Evolutionary conservation across 1,140 invertebrate species (phyloP), one percentile per base, ranked within the genome.

Genomic region (Littorina saxatilis): DNA sequence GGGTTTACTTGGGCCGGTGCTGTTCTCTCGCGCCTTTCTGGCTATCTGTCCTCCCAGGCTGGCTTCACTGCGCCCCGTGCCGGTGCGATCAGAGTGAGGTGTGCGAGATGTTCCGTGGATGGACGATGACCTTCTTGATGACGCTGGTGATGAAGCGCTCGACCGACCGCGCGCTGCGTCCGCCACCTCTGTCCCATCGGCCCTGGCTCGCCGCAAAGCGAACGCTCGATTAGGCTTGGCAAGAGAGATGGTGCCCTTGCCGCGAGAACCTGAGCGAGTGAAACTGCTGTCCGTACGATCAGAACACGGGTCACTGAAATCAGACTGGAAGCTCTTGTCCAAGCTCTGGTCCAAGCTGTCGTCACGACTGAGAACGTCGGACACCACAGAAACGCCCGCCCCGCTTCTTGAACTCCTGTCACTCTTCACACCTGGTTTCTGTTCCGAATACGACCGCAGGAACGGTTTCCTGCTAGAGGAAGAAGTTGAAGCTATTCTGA

Each of bases 161-260:
- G 72, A 55, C 15, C 81, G 83, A 76, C 85, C 83, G 50, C 86
- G 80, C 20, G 88, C 74, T 43, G 87, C 84, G 32, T 86, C 84
- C 13, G 80, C 76, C 29, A 82, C 73, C 20, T 87, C 87, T 52
- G 86, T 85, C 40, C 83, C 87, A 82, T 91, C 87, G 81, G 90
- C 87, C 84, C 88, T 81, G 29, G 92, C 92, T 83, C 93, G 86
- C 52, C 93, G 84, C 72, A 94, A 87, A 77, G 92, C 92, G 84
- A 92, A 93, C 79, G 93, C 91, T 52, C 92, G 84, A 84, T 93
- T 93, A n/a, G 93, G 90, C 76, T 91, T 87, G 50, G 92, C 92
- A 86, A 90, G 88, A n/a, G 87, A 83, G 47, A 91, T 91, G 55
- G 83, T 81, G 15, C 88, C 90, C 79, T 90, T 90, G 17, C 87